These are phyloP conservation scores for Maniola jurtina DNA, from an alignment of 1,140 invertebrate genomes.

Conservation along the genomic window DNA sequence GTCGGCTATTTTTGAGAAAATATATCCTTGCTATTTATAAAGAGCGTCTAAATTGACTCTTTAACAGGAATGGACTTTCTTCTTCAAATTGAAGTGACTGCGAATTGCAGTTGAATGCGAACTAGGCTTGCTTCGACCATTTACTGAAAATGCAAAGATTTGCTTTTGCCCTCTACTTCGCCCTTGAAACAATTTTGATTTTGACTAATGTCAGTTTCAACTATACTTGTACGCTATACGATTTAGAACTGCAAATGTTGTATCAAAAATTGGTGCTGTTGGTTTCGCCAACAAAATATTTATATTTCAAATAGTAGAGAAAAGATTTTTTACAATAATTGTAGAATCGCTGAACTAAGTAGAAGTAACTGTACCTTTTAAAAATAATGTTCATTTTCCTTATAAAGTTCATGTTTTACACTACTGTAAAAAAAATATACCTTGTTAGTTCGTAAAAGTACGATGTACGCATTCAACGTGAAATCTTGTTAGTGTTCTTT, in stretches of 20 bases:
- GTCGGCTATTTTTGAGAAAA: constrained; percentile 24
- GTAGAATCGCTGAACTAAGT: too few relatives aligned
- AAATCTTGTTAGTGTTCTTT: constrained; percentile 16
- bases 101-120: neutral
- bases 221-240: too few relatives aligned
- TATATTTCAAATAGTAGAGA: too few relatives aligned
- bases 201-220: too few relatives aligned
- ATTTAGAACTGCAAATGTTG: too few relatives aligned
- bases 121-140: too few relatives aligned
- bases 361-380: neutral
- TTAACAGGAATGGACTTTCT: neutral
- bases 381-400: neutral
- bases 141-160: too few relatives aligned
- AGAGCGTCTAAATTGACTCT: constrained; percentile 8
- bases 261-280: too few relatives aligned
- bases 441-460: constrained; percentile 1
- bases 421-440: neutral
- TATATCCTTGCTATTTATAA: constrained; percentile 12
- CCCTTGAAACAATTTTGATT: too few relatives aligned
- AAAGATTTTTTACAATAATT: too few relatives aligned
- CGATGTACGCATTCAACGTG: neutral
- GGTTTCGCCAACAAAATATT: too few relatives aligned
- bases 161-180: too few relatives aligned
- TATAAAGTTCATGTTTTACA: neutral
- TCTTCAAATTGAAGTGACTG: neutral